Evolutionary conservation across 2,888 invertebrate species (phyloP).

Genomic region (Clusia tigrina): DNA sequence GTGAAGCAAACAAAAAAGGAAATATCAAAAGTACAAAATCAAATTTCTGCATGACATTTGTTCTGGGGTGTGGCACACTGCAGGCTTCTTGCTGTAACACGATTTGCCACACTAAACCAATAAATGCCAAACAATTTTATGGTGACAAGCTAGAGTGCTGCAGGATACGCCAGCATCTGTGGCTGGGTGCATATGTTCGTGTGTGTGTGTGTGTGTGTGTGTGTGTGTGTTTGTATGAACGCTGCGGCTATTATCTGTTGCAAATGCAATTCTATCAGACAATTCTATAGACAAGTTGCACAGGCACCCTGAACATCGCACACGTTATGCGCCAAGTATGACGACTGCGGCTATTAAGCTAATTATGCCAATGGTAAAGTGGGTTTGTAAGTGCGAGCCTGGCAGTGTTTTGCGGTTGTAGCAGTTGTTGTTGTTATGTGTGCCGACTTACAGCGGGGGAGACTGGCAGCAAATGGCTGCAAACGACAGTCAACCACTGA

Average conservation of each 20-base stretch:
- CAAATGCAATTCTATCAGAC: slow-evolving; percentile 12
- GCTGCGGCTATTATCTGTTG: slow-evolving; percentile 36
- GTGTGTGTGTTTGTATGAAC: slow-evolving; percentile 13
- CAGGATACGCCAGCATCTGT: not conserved
- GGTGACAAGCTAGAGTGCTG: not conserved
- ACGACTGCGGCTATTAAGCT: too few relatives aligned
- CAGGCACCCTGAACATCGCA: too few relatives aligned
- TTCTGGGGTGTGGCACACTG: not conserved
- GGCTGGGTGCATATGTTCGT: slow-evolving; percentile 10
- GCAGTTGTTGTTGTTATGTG: too few relatives aligned
- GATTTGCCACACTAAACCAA: not conserved
- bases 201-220: slow-evolving; percentile 18
- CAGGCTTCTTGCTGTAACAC: not conserved
- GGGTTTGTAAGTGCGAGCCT: too few relatives aligned
- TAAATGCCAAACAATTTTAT: not conserved
- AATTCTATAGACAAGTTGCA: too few relatives aligned
- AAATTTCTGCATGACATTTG: not conserved
- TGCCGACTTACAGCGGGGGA: too few relatives aligned
- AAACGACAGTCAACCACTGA: too few relatives aligned
- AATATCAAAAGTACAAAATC: not conserved
- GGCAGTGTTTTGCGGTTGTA: too few relatives aligned
- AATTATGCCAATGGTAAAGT: too few relatives aligned
- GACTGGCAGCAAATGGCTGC: too few relatives aligned
- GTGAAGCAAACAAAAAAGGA: too few relatives aligned
- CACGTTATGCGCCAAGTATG: too few relatives aligned